Evolutionary conservation across 2,113 vertebrate species (phyloP).

Genomic region (Rhynchopsitta pachyrhyncha): DNA sequence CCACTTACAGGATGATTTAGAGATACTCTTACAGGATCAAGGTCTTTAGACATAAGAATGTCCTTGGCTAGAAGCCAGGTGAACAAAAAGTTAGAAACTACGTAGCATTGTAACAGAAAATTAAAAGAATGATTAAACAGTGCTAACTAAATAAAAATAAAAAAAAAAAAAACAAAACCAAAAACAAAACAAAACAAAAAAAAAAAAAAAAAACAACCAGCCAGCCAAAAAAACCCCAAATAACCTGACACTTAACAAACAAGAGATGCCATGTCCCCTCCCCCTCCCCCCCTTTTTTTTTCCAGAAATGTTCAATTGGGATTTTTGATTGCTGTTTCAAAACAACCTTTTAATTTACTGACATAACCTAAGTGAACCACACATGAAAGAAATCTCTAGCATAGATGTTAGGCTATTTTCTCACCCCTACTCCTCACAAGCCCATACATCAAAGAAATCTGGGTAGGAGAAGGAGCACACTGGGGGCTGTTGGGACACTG

Average conservation of each 20-base stretch:
- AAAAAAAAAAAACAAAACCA: not conserved
- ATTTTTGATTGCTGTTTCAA: not conserved
- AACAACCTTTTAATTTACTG: not conserved
- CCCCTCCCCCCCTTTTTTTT: not conserved
- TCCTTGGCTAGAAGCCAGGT: not conserved
- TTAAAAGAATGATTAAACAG: not conserved
- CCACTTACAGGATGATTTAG: not conserved
- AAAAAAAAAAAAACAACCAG: not conserved
- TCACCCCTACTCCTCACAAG: not conserved
- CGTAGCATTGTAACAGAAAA: not conserved
- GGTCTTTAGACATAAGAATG: not conserved
- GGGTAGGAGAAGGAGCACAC: not conserved
- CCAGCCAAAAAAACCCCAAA: too few species aligned
- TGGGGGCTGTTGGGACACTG: not conserved
- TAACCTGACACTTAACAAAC: not conserved
- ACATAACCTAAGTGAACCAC: not conserved
- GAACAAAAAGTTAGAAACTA: not conserved
- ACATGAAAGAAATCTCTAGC: not conserved
- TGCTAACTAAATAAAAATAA: not conserved
- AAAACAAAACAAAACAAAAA: too few species aligned
- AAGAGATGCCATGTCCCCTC: not conserved
- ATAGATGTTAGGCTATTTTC: not conserved
- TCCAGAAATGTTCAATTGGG: not conserved
- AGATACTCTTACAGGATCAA: not conserved
- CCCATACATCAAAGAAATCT: not conserved